Evolutionary conservation across 1,140 invertebrate genomes (phyloP).

Genomic region (Patella vulgata): DNA sequence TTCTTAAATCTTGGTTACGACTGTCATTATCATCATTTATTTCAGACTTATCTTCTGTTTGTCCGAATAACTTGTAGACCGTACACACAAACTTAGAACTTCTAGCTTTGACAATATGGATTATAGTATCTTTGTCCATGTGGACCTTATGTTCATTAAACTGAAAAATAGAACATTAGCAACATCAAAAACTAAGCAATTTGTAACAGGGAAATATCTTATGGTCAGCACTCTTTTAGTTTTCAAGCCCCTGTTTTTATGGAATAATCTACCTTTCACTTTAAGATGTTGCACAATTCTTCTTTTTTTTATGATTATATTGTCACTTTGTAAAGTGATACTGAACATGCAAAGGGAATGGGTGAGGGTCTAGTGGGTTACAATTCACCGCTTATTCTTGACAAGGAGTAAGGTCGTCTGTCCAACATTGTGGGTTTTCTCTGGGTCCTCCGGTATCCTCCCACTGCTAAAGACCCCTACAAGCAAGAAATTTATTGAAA

Average conservation of each 20-base stretch:
- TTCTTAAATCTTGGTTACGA: too few species aligned
- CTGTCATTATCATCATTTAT: background rate
- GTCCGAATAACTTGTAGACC: conserved; percentile 16
- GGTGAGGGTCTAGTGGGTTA: too few species aligned
- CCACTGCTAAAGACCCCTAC: too few species aligned
- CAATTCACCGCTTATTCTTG: too few species aligned
- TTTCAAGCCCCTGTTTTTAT: background rate
- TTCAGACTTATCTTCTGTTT: background rate
- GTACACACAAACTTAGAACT: conserved; percentile 15
- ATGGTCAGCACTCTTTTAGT: background rate
- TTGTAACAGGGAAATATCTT: background rate
- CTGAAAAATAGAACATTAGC: conserved; percentile 13
- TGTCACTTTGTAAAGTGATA: background rate
- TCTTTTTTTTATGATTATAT: background rate
- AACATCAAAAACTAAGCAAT: background rate
- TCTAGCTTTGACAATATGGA: conserved; percentile 18
- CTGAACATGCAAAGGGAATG: too few species aligned
- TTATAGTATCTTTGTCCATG: conserved; percentile 26
- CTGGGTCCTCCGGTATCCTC: too few species aligned
- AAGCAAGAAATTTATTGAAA: too few species aligned
- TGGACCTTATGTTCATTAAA: conserved; percentile 19
- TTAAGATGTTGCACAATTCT: background rate
- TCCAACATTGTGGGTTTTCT: too few species aligned
- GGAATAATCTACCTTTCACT: background rate
- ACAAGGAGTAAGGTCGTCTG: too few species aligned